Evolutionary conservation across 2,888 invertebrate species (phyloP).

Genomic region (Lycophotia porphyrea): DNA sequence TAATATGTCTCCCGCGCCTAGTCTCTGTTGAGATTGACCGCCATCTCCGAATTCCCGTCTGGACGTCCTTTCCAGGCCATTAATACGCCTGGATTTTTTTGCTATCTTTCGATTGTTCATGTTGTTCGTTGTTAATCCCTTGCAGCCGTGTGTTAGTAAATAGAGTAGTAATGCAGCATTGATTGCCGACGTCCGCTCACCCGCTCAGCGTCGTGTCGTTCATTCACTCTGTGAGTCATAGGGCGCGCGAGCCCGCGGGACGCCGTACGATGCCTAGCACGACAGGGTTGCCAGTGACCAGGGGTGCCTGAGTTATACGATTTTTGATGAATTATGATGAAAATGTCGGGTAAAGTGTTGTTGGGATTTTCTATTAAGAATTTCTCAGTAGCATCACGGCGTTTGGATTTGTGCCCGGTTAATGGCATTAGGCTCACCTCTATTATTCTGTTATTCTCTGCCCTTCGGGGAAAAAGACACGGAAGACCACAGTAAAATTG

Average conservation of each 20-base stretch:
- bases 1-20: neutral
- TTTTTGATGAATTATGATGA: neutral
- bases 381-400: neutral
- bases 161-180: constrained; percentile 66
- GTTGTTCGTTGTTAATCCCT: constrained; percentile 40
- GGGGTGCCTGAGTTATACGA: constrained; percentile 19
- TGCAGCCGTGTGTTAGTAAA: constrained; percentile 63
- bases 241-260: constrained; percentile 60
- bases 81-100: neutral
- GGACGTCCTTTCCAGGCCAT: neutral
- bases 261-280: constrained; percentile 58
- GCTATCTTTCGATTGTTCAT: constrained; percentile 1
- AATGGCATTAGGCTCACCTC: neutral
- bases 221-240: constrained; percentile 63
- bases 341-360: neutral
- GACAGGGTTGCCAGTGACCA: constrained; percentile 44
- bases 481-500: neutral
- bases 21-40: neutral
- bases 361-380: neutral
- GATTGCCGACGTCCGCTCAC: constrained; percentile 60
- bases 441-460: too few species aligned
- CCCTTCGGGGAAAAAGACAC: neutral
- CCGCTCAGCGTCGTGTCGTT: constrained; percentile 46
- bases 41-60: neutral
- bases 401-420: neutral